These are phyloP conservation scores for Chionodraco myersi DNA, from an alignment of 2,113 vertebrate genomes.

Conservation along the genomic window DNA sequence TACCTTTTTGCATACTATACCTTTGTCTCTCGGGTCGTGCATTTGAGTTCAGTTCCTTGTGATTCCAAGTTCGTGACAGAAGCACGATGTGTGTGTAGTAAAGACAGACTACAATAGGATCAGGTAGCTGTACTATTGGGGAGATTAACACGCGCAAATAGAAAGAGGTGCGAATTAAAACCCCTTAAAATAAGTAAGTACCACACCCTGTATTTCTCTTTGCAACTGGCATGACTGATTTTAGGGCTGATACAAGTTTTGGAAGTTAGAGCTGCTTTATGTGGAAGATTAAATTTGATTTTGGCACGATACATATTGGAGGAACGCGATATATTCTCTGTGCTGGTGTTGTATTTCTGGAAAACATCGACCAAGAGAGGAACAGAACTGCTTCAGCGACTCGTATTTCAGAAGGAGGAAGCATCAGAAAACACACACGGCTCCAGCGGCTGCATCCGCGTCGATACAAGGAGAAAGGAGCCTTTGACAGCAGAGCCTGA, in stretches of 20 bases:
- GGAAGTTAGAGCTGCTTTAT: conserved; percentile 29
- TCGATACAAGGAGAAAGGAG: conserved; percentile 9
- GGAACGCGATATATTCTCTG: not conserved
- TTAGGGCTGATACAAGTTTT: conserved; percentile 39
- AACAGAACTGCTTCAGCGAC: not conserved
- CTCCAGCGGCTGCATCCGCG: conserved; percentile 21
- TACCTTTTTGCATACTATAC: too few species aligned
- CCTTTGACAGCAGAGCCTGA: not conserved
- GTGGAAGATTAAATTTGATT: not conserved
- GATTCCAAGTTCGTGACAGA: too few species aligned
- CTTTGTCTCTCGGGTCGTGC: too few species aligned
- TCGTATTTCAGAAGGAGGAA: conserved; percentile 27
- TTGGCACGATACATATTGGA: not conserved
- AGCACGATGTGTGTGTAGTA: not conserved
- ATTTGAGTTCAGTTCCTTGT: too few species aligned
- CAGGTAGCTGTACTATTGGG: conserved; percentile 10
- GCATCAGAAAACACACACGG: conserved; percentile 17
- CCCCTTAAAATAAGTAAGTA: conserved; percentile 1
- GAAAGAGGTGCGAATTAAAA: conserved; percentile 23
- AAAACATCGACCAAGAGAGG: not conserved
- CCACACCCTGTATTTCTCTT: not conserved
- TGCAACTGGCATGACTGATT: conserved; percentile 12
- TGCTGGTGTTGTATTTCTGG: not conserved
- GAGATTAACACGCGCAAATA: conserved; percentile 21
- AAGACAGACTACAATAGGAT: not conserved